Evolutionary conservation across 2,113 vertebrate species (phyloP).

Genomic region (Rhombomys opimus): DNA sequence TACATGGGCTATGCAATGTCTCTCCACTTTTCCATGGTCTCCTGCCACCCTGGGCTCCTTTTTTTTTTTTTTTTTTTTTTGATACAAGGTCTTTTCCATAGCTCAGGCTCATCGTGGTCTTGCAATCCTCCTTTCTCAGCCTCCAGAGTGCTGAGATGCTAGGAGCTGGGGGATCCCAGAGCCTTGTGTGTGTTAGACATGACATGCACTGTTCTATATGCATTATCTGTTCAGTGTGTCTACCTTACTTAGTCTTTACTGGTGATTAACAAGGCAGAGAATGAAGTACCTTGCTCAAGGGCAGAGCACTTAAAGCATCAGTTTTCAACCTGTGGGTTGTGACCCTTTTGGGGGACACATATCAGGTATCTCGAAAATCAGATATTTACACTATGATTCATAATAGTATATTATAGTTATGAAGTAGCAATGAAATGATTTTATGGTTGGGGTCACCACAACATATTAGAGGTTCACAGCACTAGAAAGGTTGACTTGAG

Average conservation of each 20-base stretch:
- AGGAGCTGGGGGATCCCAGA: background rate
- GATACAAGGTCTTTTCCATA: background rate
- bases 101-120: background rate
- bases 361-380: background rate
- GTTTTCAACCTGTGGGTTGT: background rate
- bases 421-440: background rate
- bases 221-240: background rate
- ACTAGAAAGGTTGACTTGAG: background rate
- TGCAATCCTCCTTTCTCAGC: background rate
- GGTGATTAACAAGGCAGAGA: slow-evolving; percentile 19
- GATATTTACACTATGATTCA: background rate
- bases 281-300: no score
- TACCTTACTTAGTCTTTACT: background rate
- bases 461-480: background rate
- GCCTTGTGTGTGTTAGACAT: background rate
- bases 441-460: background rate
- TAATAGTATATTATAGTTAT: background rate
- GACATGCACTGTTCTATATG: background rate
- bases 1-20: no score
- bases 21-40: no score
- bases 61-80: background rate
- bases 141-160: background rate
- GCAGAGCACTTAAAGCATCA: background rate
- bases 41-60: background rate
- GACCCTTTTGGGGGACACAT: background rate